Evolutionary conservation across 1,140 invertebrate species (phyloP), one percentile per base, ranked within the genome.

Genomic region (Calliphora vicina): DNA sequence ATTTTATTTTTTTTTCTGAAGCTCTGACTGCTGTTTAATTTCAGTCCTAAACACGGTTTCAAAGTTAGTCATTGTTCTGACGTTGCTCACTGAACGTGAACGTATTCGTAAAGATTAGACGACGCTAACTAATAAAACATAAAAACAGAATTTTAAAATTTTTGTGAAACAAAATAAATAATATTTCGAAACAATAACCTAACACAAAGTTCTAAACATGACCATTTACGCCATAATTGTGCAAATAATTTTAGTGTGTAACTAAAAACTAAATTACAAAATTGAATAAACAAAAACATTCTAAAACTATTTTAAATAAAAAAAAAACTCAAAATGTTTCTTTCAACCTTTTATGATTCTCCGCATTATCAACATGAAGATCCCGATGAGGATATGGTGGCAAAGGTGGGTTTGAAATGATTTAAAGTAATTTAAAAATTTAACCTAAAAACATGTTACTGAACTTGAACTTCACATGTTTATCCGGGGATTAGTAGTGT

Each of bases 141-240:
- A 29, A 29, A 27, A 74, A 29, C 10, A 78, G 12, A 43, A 25
- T 78, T 78, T 35, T 6, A 42, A 74, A 35, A 35, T 35, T 35
- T 35, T 35, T 10, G 35, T 35, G n/a, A 76, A 76, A 25, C n/a
- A 6, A 23, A 35, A 17, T 35, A 5, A 35, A 35, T 35, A 35
- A 43, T 2, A 50, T 5, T 10, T 5, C 6, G 35, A 29, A 82
- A 43, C 25, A 43, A n/a, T n/a, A n/a, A n/a, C n/a, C n/a, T n/a
- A n/a, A n/a, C n/a, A n/a, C n/a, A 72, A 80, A 45, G 23, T 72
- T 76, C 42, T 45, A 42, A 42, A 27, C 43, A 84, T 84, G 83
- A 84, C 83, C 72, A 42, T 84, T 26, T 84, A 84, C 81, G 81
- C 80, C 50, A 74, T 84, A 17, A 84, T 84, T 27, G 83, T 84